Percentiles rank a stretch among this genome's conserved stretches.
Evolutionary conservation across 2,797 vertebrate species (phyloP).

Genomic region (Tadarida brasiliensis): DNA sequence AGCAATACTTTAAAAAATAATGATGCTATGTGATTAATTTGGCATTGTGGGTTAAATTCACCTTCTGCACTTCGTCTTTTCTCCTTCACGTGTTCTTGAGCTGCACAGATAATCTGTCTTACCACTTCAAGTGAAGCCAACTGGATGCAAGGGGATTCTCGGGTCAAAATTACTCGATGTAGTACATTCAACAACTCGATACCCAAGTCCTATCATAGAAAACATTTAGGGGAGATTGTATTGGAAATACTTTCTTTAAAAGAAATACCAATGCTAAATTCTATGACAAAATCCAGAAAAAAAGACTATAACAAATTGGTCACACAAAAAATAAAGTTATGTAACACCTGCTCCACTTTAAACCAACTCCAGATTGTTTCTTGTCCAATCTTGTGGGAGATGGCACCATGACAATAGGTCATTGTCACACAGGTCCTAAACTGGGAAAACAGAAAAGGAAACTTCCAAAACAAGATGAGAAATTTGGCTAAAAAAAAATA

Average conservation of each 20-base stretch:
- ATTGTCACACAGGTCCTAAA: conserved; percentile 24
- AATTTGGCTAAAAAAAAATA: background rate
- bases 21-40: background rate
- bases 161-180: conserved; percentile 94
- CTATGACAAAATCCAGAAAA: conserved; percentile 46
- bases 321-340: conserved; percentile 38
- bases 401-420: conserved; percentile 22
- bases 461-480: conserved; percentile 44
- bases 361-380: conserved; percentile 5
- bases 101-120: conserved; percentile 91
- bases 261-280: background rate
- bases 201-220: conserved; percentile 89
- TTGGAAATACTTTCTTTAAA: conserved; percentile 10
- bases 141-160: conserved; percentile 92
- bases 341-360: conserved; percentile 12
- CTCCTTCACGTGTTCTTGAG: conserved; percentile 95
- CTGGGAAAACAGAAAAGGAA: background rate
- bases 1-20: background rate
- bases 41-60: conserved; percentile 78
- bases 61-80: conserved; percentile 96
- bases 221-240: conserved; percentile 61
- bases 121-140: conserved; percentile 93
- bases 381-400: background rate
- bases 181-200: conserved; percentile 95
- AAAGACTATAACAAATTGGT: background rate